phyloP scores from a whole-genome alignment of 1,140 invertebrate species.

The Papilio glaucus region DNA sequence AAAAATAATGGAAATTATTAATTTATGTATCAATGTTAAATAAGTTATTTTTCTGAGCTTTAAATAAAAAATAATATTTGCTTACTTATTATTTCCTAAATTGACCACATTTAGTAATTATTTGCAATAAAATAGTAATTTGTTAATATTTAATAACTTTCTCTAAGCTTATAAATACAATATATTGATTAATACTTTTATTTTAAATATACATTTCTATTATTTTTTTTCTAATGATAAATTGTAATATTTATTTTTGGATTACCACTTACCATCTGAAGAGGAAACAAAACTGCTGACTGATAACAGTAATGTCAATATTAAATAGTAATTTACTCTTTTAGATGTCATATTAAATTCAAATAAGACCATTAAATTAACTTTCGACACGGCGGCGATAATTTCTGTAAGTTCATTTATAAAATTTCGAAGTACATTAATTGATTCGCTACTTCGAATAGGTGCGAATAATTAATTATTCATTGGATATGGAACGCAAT shows the following conservation, averaged over 20 bases:
- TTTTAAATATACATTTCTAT: too few relatives aligned
- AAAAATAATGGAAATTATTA: too few relatives aligned
- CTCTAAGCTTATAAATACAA: too few relatives aligned
- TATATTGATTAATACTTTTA: too few relatives aligned
- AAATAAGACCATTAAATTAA: slow-evolving; percentile 22
- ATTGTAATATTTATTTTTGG: too few relatives aligned
- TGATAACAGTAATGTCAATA: slow-evolving; percentile 28
- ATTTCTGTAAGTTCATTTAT: slow-evolving; percentile 61
- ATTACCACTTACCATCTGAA: slow-evolving; percentile 22
- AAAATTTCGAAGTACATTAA: slow-evolving; percentile 62
- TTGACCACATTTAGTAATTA: too few relatives aligned
- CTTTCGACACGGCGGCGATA: slow-evolving; percentile 56
- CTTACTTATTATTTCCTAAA: too few relatives aligned
- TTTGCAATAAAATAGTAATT: too few relatives aligned
- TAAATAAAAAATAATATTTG: not conserved
- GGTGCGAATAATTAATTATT: slow-evolving; percentile 79
- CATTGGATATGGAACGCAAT: slow-evolving; percentile 60
- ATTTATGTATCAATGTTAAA: not conserved
- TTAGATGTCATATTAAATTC: slow-evolving; percentile 14
- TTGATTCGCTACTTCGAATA: slow-evolving; percentile 68
- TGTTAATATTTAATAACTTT: too few relatives aligned
- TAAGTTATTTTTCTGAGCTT: not conserved
- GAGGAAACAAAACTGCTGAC: slow-evolving; percentile 33
- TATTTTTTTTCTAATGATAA: too few relatives aligned
- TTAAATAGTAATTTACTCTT: slow-evolving; percentile 7